Evolutionary conservation across 2,797 vertebrate genomes (phyloP).

Genomic region (Lepus townsendii): DNA sequence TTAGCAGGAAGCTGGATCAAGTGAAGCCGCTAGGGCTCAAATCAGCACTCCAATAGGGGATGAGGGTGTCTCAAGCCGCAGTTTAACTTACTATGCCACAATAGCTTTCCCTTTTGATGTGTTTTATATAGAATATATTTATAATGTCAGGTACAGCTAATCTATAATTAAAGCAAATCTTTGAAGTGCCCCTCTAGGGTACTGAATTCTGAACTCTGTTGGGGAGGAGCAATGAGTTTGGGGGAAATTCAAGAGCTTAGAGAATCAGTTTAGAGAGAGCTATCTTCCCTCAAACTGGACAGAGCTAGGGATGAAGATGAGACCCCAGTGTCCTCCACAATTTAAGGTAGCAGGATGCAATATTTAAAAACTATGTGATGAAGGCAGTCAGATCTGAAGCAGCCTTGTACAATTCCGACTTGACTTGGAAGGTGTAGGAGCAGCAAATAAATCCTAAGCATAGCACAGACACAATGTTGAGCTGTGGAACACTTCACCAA

Average conservation of each 20-base stretch:
- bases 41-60: too few species aligned
- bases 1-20: too few species aligned
- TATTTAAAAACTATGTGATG: neutral
- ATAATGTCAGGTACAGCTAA: neutral
- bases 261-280: slow-evolving; percentile 18
- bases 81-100: too few species aligned
- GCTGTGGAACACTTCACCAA: neutral
- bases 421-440: neutral
- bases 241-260: neutral
- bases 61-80: too few species aligned
- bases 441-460: neutral
- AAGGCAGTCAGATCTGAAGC: neutral
- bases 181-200: neutral
- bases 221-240: neutral
- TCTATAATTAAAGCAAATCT: neutral
- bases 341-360: neutral
- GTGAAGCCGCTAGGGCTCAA: too few species aligned
- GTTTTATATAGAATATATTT: slow-evolving; percentile 12
- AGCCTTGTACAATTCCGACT: neutral
- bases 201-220: neutral
- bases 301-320: neutral
- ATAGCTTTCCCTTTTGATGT: neutral
- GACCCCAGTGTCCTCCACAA: neutral
- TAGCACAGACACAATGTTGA: neutral
- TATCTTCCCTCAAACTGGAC: neutral